These are phyloP conservation scores for Shinisaurus crocodilurus DNA, from an alignment of 2,113 vertebrate genomes.

Conservation along the genomic window DNA sequence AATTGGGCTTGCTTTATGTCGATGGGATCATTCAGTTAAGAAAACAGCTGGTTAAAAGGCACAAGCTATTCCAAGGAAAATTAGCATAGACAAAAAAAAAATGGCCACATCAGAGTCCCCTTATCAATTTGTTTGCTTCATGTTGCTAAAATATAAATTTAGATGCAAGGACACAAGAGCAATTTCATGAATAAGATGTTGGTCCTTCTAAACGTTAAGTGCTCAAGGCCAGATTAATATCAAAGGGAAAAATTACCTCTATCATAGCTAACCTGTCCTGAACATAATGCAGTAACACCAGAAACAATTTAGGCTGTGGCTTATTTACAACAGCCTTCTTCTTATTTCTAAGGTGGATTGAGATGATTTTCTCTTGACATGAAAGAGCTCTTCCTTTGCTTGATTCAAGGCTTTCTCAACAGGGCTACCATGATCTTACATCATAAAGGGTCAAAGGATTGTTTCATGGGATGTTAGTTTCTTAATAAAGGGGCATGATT, in stretches of 20 bases:
- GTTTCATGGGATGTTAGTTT: background rate
- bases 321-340: background rate
- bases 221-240: slow-evolving; percentile 13
- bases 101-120: background rate
- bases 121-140: slow-evolving; percentile 44
- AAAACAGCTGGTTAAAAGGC: slow-evolving; percentile 20
- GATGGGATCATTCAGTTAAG: background rate
- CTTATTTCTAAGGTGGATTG: background rate
- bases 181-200: slow-evolving; percentile 32
- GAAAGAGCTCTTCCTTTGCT: background rate
- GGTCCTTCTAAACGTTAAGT: slow-evolving; percentile 30
- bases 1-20: slow-evolving; percentile 22
- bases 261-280: slow-evolving; percentile 8
- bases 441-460: background rate
- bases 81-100: background rate
- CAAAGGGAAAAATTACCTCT: background rate
- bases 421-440: background rate
- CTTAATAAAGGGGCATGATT: too few species aligned
- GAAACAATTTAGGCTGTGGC: slow-evolving; percentile 12
- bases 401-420: background rate
- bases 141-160: slow-evolving; percentile 40
- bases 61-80: slow-evolving; percentile 29
- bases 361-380: slow-evolving; percentile 6
- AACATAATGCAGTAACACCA: background rate
- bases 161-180: background rate